Percentiles rank a stretch among this genome's conserved stretches.
These are phyloP conservation scores for Anseranas semipalmata DNA, from an alignment of 2,113 vertebrate species.

Conservation along the genomic window DNA sequence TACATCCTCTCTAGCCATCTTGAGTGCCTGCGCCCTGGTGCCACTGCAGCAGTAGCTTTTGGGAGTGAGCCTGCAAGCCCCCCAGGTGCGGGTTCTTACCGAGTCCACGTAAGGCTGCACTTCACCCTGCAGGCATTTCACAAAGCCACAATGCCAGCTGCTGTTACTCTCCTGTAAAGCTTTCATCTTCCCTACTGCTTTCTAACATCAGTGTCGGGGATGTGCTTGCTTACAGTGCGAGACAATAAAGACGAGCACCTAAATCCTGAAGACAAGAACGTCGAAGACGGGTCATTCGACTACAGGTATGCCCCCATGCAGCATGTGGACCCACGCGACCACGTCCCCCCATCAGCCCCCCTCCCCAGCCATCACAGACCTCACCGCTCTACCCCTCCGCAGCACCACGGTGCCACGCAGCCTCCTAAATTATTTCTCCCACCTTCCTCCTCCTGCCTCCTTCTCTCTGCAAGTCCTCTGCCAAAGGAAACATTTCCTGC, in stretches of 20 bases:
- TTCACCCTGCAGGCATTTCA: background rate
- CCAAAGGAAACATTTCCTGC: background rate
- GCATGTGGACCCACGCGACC: background rate
- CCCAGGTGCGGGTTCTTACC: rapidly evolving
- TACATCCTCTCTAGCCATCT: background rate
- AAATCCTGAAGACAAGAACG: slow-evolving; percentile 91
- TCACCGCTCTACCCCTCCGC: background rate
- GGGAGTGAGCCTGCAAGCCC: background rate
- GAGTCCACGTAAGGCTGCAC: background rate
- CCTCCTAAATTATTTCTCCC: background rate
- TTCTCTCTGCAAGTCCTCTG: background rate
- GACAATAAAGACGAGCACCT: slow-evolving; percentile 95
- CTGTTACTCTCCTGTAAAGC: background rate
- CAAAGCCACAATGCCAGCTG: background rate
- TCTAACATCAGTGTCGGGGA: background rate
- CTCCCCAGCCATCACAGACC: background rate
- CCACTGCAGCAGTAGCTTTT: background rate
- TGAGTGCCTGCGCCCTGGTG: background rate
- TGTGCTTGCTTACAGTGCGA: slow-evolving; percentile 78
- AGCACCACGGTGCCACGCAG: background rate
- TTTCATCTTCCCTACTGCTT: background rate
- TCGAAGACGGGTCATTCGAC: slow-evolving; percentile 94
- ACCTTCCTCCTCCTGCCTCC: slow-evolving; percentile 12
- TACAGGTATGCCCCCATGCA: slow-evolving; percentile 85
- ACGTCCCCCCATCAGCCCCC: background rate